A percentile compares a stretch with the other conserved stretches of the same genome.
Evolutionary conservation across 2,113 vertebrate species (phyloP).

Genomic region (Dascyllus trimaculatus): DNA sequence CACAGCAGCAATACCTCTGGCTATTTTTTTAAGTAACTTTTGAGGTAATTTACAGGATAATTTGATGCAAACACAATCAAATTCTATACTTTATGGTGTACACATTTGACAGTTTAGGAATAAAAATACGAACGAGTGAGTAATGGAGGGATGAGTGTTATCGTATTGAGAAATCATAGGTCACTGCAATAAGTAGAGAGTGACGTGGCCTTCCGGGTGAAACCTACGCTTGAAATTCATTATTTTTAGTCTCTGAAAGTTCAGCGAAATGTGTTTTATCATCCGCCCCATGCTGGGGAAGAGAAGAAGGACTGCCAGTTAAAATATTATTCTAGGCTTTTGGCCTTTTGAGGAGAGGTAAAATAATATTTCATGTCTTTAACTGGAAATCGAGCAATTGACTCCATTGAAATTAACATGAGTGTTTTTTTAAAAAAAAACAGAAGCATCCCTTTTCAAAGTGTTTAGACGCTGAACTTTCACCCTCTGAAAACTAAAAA

Average conservation of each 20-base stretch:
- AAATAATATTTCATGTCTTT: neutral
- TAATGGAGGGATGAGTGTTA: neutral
- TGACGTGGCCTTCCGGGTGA: slow-evolving; percentile 19
- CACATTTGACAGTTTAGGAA: neutral
- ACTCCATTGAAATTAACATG: neutral
- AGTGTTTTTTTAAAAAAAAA: slow-evolving; percentile 9
- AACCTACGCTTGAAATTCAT: slow-evolving; percentile 1
- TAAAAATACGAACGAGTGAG: neutral
- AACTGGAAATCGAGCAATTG: neutral
- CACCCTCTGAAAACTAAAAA: too few species aligned
- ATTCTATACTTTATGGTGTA: neutral
- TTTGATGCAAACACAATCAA: neutral
- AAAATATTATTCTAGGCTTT: slow-evolving; percentile 28
- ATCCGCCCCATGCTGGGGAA: slow-evolving; percentile 13
- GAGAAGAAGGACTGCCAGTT: slow-evolving; percentile 19
- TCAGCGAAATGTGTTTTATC: slow-evolving; percentile 26
- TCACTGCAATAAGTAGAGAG: neutral
- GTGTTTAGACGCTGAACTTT: too few species aligned
- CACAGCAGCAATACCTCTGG: too few species aligned
- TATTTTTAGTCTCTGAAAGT: slow-evolving; percentile 44
- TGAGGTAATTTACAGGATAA: neutral
- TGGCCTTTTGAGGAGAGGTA: slow-evolving; percentile 1
- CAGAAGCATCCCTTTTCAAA: too few species aligned
- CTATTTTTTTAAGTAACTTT: too few species aligned
- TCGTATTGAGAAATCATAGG: slow-evolving; percentile 4